Conservation (phyloP, 2,113 vertebrate species). For the Channa argus region DNA sequence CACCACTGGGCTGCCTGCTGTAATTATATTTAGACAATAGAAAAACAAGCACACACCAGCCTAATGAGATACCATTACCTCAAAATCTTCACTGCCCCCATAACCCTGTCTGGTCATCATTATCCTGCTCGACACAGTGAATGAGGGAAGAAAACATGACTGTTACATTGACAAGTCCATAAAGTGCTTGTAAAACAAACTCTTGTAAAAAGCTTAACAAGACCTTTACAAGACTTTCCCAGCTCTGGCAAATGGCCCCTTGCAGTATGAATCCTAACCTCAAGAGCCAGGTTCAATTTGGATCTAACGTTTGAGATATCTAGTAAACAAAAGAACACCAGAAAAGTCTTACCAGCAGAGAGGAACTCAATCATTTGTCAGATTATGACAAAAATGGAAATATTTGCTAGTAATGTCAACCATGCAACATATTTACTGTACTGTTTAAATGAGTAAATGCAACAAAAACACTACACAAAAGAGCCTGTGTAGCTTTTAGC, state of each 20-base stretch:
- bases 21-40: too few relatives aligned
- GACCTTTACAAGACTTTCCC: conserved; percentile 53
- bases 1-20: too few relatives aligned
- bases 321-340: conserved; percentile 36
- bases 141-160: conserved; percentile 54
- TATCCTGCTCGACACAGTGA: conserved; percentile 4
- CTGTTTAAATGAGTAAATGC: not conserved
- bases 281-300: conserved; percentile 16
- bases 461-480: not conserved
- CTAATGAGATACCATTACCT: not conserved
- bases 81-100: not conserved
- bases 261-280: conserved; percentile 39
- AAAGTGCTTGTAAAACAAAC: conserved; percentile 75
- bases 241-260: not conserved
- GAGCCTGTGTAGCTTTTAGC: not conserved
- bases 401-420: not conserved
- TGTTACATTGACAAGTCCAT: conserved; percentile 54
- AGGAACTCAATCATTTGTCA: not conserved
- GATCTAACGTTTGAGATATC: conserved; percentile 25
- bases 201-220: conserved; percentile 53
- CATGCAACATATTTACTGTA: not conserved
- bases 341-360: not conserved
- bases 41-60: too few relatives aligned
- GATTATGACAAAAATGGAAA: not conserved
- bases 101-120: conserved; percentile 40